Evolutionary conservation across 1,140 invertebrate species (phyloP), one percentile per base, ranked within the genome.

Genomic region (Macrobrachium rosenbergii): DNA sequence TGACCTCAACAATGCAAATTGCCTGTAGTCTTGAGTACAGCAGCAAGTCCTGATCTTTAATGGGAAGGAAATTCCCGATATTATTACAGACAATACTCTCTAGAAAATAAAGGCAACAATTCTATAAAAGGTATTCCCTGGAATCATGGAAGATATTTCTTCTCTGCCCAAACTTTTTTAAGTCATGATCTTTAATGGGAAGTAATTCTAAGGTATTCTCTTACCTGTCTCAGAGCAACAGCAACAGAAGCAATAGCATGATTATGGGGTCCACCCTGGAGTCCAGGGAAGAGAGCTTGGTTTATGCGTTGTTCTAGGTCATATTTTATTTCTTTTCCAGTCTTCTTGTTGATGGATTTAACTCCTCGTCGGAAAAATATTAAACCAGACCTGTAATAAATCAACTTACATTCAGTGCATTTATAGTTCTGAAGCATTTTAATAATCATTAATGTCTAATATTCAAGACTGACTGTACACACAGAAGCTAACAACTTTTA

Each of bases 241-340:
- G 93, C 92, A 60, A 93, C 91, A 92, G 94, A 94, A 83, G 93
- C 94, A 91, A 96, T 95, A 28, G 94, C 93, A 90, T 95, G 94
- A 89, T 95, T 95, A 90, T 95, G 95, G 69, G 95, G 95, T 45
- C 95, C 95, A 63, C 95, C 95, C 91, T 96, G 95, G 43, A 95
- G 91, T 21, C 94, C 94, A 6, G 95, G 95, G 90, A 96, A 96
- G 6, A 96, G 94, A 23, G 95, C 94, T 87, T 93, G 92, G 90
- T 95, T 95, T 81, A 96, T 94, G 90, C 93, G 94, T 81, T 92
- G 92, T 90, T 95, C 94, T 67, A 94, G 91, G 90, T 95, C 94
- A 91, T 95, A 95, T 91, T 93, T 92, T n/a, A 92, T 92, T 76
- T 93, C 92, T 82, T 93, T 93, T 21, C 94, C 94, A 83, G 92